Evolutionary conservation across 2,113 vertebrate species (phyloP), one percentile per base, ranked within the genome.

Genomic region (Nothoprocta pentlandii): DNA sequence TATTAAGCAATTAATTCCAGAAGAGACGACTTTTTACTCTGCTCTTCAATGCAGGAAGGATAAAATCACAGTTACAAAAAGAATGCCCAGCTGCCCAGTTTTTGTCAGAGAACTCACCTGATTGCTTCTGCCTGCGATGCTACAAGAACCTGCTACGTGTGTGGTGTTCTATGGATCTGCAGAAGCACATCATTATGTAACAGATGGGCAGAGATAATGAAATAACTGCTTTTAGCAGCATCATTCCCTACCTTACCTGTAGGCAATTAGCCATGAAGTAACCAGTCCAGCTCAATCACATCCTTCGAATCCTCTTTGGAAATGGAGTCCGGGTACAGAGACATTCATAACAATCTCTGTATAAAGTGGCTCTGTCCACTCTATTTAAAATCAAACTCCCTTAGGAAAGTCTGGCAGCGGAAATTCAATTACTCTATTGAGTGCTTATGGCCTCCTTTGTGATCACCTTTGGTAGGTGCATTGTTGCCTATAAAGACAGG

Each of bases 271-370:
- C 17, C 59, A 59, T 5, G 42, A 86, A 87, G 8, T 42, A 47
- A 70, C 12, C 25, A 83, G 16, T 16, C 62, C 80, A 64, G 19
- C 25, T 87, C 42, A 63, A 9, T 39, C 25, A 22, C 16, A 12
- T 61, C 3, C 28, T 91, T 78, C 25, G 87, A 71, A 81, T 42
- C 10, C 23, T 84, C 42, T 70, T 82, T 87, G 78, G 62, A 80
- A 84, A 17, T n/a, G 23, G 41, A 76, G 22, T 30, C 54, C 62
- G 58, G 2, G 7, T 62, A 21, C 0, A 1, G 42, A 78, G 30
- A 3, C 19, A 32, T 42, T 81, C 7, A 9, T 36, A 51, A 61
- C 0, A 0, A 10, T 44, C 21, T 36, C n/a, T 46, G 22, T 67
- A 34, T 61, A 66, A 32, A 78, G 42, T 46, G 16, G 2, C 6